These are phyloP conservation scores for Timandra comae DNA, from an alignment of 2,888 invertebrate species.

Conservation along the genomic window DNA sequence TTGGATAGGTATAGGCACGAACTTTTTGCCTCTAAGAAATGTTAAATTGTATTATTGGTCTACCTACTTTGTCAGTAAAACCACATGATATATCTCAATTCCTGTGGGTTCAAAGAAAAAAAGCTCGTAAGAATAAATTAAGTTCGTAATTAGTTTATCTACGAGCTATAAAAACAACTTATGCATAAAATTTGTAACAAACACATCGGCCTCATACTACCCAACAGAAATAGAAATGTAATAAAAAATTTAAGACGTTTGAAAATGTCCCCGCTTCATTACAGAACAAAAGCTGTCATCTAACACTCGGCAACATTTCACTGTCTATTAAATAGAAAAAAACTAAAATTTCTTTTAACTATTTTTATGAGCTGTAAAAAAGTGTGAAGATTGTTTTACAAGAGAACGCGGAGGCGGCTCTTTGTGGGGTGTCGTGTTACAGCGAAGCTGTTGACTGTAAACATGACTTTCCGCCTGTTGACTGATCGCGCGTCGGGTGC, in stretches of 20 bases:
- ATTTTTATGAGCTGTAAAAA: slow-evolving; percentile 74
- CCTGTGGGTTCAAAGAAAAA: no score
- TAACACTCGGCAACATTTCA: slow-evolving; percentile 74
- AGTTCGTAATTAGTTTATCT: no score
- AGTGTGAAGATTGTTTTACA: slow-evolving; percentile 74
- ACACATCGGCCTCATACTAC: slow-evolving; percentile 7
- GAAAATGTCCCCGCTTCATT: slow-evolving; percentile 69
- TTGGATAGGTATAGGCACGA: no score
- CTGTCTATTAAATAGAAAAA: slow-evolving; percentile 68
- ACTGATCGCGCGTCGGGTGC: slow-evolving; percentile 62
- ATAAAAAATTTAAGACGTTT: slow-evolving; percentile 62
- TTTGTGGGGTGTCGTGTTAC: slow-evolving; percentile 68
- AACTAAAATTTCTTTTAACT: slow-evolving; percentile 68
- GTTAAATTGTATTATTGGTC: no score
- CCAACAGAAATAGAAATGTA: slow-evolving; percentile 60
- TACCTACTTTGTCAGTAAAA: no score
- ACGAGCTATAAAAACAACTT: slow-evolving; percentile 5
- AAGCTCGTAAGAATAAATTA: no score
- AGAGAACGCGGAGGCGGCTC: slow-evolving; percentile 68
- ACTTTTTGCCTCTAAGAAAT: no score
- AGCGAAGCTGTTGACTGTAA: slow-evolving; percentile 61
- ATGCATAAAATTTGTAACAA: slow-evolving; percentile 16
- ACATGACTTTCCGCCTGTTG: slow-evolving; percentile 68
- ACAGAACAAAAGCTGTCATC: slow-evolving; percentile 76
- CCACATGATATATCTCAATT: no score